A percentile compares a stretch with the other conserved stretches of the same genome.
Conservation (phyloP, 1,140 invertebrate species). For the Triops longicaudatus region DNA sequence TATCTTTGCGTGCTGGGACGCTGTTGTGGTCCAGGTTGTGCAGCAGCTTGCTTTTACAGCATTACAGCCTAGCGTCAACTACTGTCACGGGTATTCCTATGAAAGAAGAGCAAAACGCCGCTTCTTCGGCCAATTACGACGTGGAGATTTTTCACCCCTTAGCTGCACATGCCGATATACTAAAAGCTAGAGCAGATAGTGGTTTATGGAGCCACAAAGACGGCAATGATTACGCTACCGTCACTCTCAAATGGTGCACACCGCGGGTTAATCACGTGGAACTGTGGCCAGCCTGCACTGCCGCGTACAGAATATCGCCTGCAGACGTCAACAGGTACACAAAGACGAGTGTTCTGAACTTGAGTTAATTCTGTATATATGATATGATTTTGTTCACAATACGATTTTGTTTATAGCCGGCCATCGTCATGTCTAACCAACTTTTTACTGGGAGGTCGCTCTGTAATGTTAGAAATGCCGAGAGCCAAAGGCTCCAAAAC, state of each 20-base stretch:
- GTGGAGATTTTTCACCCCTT: conserved; percentile 88
- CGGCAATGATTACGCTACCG: conserved; percentile 58
- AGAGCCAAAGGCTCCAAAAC: conserved; percentile 56
- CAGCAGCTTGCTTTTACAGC: conserved; percentile 43
- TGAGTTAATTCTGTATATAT: background rate
- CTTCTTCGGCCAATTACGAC: conserved; percentile 95
- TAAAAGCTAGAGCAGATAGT: conserved; percentile 46
- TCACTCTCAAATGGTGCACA: conserved; percentile 92
- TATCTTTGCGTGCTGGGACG: conserved; percentile 17
- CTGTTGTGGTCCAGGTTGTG: conserved; percentile 19
- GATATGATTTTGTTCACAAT: conserved; percentile 30
- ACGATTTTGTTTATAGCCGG: conserved; percentile 44
- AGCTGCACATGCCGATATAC: conserved; percentile 68
- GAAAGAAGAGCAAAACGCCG: conserved; percentile 99
- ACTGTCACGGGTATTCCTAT: conserved; percentile 97
- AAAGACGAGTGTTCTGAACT: background rate
- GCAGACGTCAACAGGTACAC: conserved; percentile 78
- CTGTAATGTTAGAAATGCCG: conserved; percentile 91
- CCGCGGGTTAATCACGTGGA: conserved; percentile 69
- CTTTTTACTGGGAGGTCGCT: conserved; percentile 84
- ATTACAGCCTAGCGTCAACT: conserved; percentile 88
- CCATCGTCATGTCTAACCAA: conserved; percentile 94
- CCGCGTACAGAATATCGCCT: conserved; percentile 82
- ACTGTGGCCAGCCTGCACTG: conserved; percentile 57
- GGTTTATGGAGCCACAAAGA: conserved; percentile 46